Evolutionary conservation across 1,140 invertebrate genomes (phyloP), one percentile per base, ranked within the genome.

Genomic region (Drosophila bipectinata): DNA sequence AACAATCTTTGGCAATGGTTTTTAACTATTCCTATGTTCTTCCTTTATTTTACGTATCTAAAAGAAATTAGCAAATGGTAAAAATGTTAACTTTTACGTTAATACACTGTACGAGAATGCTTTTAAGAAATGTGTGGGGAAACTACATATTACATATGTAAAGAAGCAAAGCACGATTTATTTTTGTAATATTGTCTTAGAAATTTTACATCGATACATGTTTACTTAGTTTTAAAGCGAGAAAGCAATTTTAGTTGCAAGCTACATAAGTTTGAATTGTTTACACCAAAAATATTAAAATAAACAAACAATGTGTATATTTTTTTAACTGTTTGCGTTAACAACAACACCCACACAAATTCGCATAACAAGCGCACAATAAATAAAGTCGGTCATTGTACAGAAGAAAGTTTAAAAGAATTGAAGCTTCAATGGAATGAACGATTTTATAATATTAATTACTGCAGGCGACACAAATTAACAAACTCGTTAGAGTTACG

Each of bases 261-360:
- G 55, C 62, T 84, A 76, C 72, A 84, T 79, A 84, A 84, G 81
- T 74, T 85, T 80, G 62, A 87, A 87, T 87, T 87, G 82, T 87
- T 87, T 87, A 87, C 79, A 87, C 82, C 82, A 87, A 87, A 87
- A 87, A 87, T 87, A 87, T 87, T 72, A 72, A 88, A 88, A 88
- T 87, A 88, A 87, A 88, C 74, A 77, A 84, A 79, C 75, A 79
- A 68, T 72, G 76, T 88, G 76, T 73, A 87, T 88, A 76, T 69
- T 87, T 68, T 66, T 66, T 72, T 64, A 59, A 67, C 66, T 53
- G 53, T 67, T 60, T 60, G 69, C 80, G 52, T 66, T 64, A 72
- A 44, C 67, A 62, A 66, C 55, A 62, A 66, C 55, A 72, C 44
- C 54, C 53, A 80, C 57, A 59, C 47, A 53, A 37, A 44, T 45